phyloP scores from a whole-genome alignment of 2,113 vertebrate species.

The Neodontobutis hainanensis region DNA sequence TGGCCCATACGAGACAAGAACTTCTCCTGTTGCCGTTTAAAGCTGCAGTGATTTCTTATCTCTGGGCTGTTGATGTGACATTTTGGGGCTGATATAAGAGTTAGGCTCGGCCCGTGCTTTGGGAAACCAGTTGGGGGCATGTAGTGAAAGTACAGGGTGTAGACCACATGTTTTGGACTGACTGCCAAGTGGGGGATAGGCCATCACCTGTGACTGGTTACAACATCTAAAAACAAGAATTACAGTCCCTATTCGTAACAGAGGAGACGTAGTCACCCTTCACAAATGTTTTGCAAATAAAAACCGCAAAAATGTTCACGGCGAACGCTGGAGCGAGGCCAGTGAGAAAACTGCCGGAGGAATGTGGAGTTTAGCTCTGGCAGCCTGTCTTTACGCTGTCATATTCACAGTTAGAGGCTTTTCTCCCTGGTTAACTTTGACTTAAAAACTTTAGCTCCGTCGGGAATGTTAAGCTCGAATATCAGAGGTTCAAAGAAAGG shows the following conservation, averaged over 20 bases:
- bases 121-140: conserved; percentile 13
- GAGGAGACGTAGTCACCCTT: conserved; percentile 42
- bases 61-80: conserved; percentile 27
- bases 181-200: conserved; percentile 39
- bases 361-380: conserved; percentile 27
- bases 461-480: conserved; percentile 36
- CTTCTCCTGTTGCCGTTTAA: conserved; percentile 26
- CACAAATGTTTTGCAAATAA: conserved; percentile 55
- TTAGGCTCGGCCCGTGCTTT: conserved; percentile 26
- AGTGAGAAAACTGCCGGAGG: conserved; percentile 19
- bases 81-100: conserved; percentile 29
- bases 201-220: conserved; percentile 76
- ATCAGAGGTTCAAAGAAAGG: conserved; percentile 56
- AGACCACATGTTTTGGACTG: conserved; percentile 57
- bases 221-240: conserved; percentile 58
- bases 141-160: conserved; percentile 22
- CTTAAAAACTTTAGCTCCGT: conserved; percentile 26
- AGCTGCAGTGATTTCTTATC: conserved; percentile 41
- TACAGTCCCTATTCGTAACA: conserved; percentile 36
- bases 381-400: conserved; percentile 52
- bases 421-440: conserved; percentile 32
- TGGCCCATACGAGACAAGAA: conserved; percentile 24
- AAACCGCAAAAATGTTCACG: conserved; percentile 21
- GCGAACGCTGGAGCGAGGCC: conserved; percentile 42
- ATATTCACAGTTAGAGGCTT: conserved; percentile 16